Evolutionary conservation across 2,113 vertebrate genomes (phyloP).

Genomic region (Lepidothrix coronata): DNA sequence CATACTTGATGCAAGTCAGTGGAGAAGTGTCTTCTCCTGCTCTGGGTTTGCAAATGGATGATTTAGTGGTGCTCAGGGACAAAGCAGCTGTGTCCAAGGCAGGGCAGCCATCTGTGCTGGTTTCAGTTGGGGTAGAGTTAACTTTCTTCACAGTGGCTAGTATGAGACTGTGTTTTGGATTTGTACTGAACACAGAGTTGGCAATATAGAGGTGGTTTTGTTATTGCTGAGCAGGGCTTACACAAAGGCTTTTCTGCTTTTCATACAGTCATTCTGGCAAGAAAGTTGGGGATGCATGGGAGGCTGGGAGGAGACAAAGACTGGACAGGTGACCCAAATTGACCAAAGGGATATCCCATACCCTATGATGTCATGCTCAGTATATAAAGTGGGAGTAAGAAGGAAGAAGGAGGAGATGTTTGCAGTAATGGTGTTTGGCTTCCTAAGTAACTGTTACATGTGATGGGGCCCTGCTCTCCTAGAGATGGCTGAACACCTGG

Average conservation of each 20-base stretch:
- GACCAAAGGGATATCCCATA: neutral
- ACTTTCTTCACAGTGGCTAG: neutral
- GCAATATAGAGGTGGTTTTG: neutral
- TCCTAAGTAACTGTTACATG: fast-evolving
- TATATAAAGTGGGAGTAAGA: neutral
- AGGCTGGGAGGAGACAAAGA: neutral
- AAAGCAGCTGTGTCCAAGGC: fast-evolving
- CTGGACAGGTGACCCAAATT: neutral
- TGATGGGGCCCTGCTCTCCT: neutral
- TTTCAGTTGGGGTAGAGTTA: neutral
- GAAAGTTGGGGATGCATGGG: neutral
- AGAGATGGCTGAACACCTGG: neutral
- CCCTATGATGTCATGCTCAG: neutral
- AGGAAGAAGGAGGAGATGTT: neutral
- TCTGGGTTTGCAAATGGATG: neutral
- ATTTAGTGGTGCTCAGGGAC: neutral
- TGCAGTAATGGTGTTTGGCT: neutral
- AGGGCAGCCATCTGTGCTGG: neutral
- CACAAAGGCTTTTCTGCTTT: neutral
- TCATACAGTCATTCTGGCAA: neutral
- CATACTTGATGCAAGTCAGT: neutral
- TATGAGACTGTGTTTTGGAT: neutral
- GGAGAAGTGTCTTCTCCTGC: neutral
- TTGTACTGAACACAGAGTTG: neutral
- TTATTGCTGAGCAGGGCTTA: neutral